Conservation (phyloP, 1,140 invertebrate species). For the Odontomachus brunneus region DNA sequence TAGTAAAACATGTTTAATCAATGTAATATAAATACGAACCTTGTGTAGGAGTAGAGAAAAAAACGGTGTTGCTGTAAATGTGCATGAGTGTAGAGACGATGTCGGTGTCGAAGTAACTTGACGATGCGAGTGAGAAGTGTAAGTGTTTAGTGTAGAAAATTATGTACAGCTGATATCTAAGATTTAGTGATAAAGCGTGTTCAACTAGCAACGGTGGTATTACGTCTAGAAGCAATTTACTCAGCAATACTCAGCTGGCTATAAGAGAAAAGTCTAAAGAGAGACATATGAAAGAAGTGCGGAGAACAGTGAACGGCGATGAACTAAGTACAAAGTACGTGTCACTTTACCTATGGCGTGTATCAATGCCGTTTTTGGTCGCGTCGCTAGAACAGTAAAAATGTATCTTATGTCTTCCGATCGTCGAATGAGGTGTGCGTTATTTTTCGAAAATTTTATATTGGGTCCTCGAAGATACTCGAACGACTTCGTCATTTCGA, state of each 20-base stretch:
- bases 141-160: conserved; percentile 45
- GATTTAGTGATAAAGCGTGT: conserved; percentile 63
- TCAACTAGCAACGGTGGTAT: conserved; percentile 58
- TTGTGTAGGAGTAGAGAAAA: not conserved
- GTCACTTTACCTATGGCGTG: conserved; percentile 85
- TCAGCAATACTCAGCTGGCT: conserved; percentile 67
- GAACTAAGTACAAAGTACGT: conserved; percentile 63
- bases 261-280: conserved; percentile 36
- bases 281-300: conserved; percentile 44
- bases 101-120: conserved; percentile 6
- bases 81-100: conserved; percentile 8
- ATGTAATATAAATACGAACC: conserved; percentile 5
- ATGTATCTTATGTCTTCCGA: conserved; percentile 67
- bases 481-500: too few species aligned
- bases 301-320: conserved; percentile 63
- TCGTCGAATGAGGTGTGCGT: not conserved
- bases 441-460: not conserved
- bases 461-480: too few species aligned
- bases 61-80: conserved; percentile 1
- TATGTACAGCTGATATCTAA: conserved; percentile 32
- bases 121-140: conserved; percentile 28
- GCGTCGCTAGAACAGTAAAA: conserved; percentile 85
- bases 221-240: conserved; percentile 74
- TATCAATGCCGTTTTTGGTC: conserved; percentile 85
- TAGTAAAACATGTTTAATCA: not conserved